Base-by-base conservation (phyloP, 2,888 invertebrate genomes). In the Dioctria rufipes region DNA sequence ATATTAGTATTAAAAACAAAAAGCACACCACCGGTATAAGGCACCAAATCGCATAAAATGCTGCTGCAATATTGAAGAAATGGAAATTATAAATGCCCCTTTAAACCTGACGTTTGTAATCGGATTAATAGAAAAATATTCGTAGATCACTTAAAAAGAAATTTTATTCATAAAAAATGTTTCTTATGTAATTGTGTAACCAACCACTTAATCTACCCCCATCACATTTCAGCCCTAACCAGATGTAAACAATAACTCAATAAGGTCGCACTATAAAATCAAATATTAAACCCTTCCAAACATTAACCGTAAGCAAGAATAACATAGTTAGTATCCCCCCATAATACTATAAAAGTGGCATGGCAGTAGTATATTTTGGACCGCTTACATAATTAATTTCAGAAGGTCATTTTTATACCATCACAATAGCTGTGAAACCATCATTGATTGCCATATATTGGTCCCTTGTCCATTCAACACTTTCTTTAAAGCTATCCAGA, bases 381-480 rank as follows among this genome's bases (percentile, higher is more conserved):
- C 60, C 58, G 51, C 25, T 60, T 58, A 58, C 58, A 73, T 73
- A 60, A 73, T 73, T 73, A 73, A 73, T 73, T 58, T 58, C 8
- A 11, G 73, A 51, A 37, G 49, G 49, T 40, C 40, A 39, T 60
- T n/a, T 73, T 73, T 73, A 13, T 13, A 13, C 43, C 8, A 42
- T 11, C n/a, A 42, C 39, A 73, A 13, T 40, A 58, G 40, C 42
- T 40, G 39, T 11, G 11, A 73, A 73, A 60, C 60, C 42, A 13
- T 60, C 73, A 73, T 73, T 73, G 60, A 73, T 58, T 60, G 73
- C 73, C 43, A 73, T 42, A 40, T 73, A 60, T 60, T 13, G 42
- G 43, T 54, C 54, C 73, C 43, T 51, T 73, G 73, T 9, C 58
- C 58, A 73, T 58, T 73, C 42, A 6, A 0, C 54, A 25, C 39